Evolutionary conservation across 2,113 vertebrate genomes (phyloP).

Genomic region (Xenopus laevis): DNA sequence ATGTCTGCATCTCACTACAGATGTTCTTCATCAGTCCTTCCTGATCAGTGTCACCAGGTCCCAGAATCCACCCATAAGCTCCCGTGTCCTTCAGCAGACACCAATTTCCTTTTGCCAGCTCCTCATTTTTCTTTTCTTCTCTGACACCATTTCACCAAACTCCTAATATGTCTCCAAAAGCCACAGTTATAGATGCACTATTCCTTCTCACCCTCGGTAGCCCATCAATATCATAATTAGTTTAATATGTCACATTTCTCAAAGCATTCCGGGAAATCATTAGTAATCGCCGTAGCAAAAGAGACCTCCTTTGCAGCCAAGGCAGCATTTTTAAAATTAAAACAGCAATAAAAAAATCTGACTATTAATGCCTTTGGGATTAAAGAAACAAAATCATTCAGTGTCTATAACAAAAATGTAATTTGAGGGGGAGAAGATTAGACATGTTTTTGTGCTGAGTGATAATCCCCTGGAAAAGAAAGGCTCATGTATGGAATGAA

Average conservation of each 20-base stretch:
- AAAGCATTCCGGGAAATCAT: constrained; percentile 6
- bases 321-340: constrained; percentile 9
- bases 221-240: constrained; percentile 53
- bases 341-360: background rate
- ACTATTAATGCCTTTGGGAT: background rate
- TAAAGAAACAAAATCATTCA: background rate
- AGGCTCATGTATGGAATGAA: background rate
- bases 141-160: constrained; percentile 61
- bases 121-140: constrained; percentile 61
- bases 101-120: constrained; percentile 58
- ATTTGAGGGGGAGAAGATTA: too few relatives aligned
- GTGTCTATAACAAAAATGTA: background rate
- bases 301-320: constrained; percentile 1
- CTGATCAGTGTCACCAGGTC: constrained; percentile 43
- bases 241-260: constrained; percentile 23
- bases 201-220: constrained; percentile 43
- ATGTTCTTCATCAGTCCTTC: constrained; percentile 59
- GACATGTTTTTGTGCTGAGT: too few relatives aligned
- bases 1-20: constrained; percentile 51
- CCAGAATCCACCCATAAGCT: constrained; percentile 53
- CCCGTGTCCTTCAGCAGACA: constrained; percentile 61
- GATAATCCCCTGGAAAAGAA: too few relatives aligned
- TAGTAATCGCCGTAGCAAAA: constrained; percentile 30
- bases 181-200: constrained; percentile 58
- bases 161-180: constrained; percentile 60